These are phyloP conservation scores for Hylaeus volcanicus DNA, from an alignment of 1,140 invertebrate species.

Conservation along the genomic window DNA sequence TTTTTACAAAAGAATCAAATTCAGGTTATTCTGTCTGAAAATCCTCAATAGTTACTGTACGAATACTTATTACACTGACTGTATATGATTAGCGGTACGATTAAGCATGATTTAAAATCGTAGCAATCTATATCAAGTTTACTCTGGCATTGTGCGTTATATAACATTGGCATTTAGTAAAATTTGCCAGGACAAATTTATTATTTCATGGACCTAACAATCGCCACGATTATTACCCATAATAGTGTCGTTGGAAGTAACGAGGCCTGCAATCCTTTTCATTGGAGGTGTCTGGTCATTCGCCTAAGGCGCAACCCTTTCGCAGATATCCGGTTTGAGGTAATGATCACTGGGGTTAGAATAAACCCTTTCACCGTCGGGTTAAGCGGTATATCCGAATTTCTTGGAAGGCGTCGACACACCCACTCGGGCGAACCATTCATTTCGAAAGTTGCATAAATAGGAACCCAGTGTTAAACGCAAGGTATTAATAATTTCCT, in stretches of 20 bases:
- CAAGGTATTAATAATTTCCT: too few species aligned
- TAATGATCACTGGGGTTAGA: constrained; percentile 51
- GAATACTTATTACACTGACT: too few species aligned
- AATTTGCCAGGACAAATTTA: too few species aligned
- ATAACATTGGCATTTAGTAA: too few species aligned
- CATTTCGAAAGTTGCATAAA: background rate
- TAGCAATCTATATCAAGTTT: too few species aligned
- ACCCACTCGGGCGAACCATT: background rate
- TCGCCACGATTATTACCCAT: constrained; percentile 59
- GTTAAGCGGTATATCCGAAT: constrained; percentile 3
- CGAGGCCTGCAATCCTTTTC: constrained; percentile 66
- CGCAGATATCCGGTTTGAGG: constrained; percentile 11
- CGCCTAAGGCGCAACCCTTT: constrained; percentile 42
- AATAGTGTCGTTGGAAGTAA: constrained; percentile 60
- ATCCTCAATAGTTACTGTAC: too few species aligned
- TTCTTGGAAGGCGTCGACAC: background rate
- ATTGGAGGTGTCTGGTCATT: constrained; percentile 41
- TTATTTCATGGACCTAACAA: background rate
- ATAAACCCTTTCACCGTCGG: constrained; percentile 40
- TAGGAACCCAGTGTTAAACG: too few species aligned
- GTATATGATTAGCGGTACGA: too few species aligned
- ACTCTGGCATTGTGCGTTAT: too few species aligned
- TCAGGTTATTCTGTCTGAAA: too few species aligned
- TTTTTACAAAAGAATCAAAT: too few species aligned
- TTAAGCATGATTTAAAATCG: too few species aligned